Evolutionary conservation across 2,888 invertebrate species (phyloP).

Genomic region (Hypselothyrea guttata): DNA sequence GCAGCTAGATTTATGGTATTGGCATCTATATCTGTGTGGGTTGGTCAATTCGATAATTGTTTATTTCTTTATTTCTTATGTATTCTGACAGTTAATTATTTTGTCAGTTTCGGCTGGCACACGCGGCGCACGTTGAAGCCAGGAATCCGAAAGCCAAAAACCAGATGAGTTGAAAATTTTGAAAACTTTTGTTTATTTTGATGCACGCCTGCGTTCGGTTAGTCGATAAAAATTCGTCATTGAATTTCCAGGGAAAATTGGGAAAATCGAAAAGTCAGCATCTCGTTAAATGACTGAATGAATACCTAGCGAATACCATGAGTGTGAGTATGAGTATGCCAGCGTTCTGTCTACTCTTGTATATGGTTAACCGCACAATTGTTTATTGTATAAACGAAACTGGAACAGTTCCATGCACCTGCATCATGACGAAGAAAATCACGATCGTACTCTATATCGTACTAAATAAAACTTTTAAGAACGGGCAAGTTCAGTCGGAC

Average conservation of each 20-base stretch:
- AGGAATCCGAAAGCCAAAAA: conserved; percentile 28
- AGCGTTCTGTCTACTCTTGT: conserved; percentile 16
- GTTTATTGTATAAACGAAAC: conserved; percentile 43
- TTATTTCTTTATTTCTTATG: conserved; percentile 66
- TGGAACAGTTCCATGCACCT: conserved; percentile 26
- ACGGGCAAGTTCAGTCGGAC: no score
- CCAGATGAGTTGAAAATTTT: conserved; percentile 16
- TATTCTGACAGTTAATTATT: conserved; percentile 76
- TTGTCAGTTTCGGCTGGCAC: conserved; percentile 59
- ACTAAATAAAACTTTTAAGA: no score
- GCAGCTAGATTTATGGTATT: background rate
- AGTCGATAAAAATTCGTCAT: conserved; percentile 74
- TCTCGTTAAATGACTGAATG: background rate
- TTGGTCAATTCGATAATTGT: conserved; percentile 53
- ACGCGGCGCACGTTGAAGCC: conserved; percentile 43
- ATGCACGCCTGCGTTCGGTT: conserved; percentile 53
- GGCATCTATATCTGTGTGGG: conserved; percentile 1
- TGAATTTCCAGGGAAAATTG: conserved; percentile 52
- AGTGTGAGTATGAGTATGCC: conserved; percentile 7
- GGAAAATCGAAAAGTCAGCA: conserved; percentile 43
- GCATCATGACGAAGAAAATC: no score
- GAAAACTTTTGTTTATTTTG: conserved; percentile 80
- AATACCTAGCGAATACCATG: background rate
- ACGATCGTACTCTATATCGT: no score
- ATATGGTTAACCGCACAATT: conserved; percentile 53